Percentiles rank a stretch among this genome's conserved stretches.
phyloP scores from a whole-genome alignment of 2,113 vertebrate genomes.

The Peromyscus maniculatus region DNA sequence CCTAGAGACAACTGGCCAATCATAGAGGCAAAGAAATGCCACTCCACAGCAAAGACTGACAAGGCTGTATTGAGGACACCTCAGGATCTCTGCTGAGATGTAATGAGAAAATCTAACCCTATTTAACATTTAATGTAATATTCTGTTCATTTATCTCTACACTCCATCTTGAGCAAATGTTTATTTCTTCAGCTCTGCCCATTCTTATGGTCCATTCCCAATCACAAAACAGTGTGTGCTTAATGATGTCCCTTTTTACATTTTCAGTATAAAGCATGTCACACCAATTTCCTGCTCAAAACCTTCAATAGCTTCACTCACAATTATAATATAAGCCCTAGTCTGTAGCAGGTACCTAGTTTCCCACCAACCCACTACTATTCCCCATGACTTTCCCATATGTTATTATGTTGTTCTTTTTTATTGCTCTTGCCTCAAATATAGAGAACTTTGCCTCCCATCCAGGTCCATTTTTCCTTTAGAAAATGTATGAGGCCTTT shows the following conservation, averaged over 20 bases:
- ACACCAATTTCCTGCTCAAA: background rate
- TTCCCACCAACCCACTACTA: background rate
- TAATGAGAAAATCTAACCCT: accelerated
- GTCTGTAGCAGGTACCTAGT: background rate
- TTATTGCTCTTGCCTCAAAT: background rate
- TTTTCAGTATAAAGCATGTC: background rate
- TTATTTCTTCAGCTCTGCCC: background rate
- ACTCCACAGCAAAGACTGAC: background rate
- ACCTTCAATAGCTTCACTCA: background rate
- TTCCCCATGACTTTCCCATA: background rate
- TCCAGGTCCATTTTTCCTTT: background rate
- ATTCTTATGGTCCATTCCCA: background rate
- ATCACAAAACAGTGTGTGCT: background rate
- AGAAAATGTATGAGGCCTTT: background rate
- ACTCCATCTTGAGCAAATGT: background rate
- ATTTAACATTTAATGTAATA: background rate
- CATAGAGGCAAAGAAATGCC: background rate
- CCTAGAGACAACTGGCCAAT: background rate
- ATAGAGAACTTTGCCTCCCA: background rate
- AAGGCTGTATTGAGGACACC: background rate
- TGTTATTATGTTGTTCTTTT: too few species aligned
- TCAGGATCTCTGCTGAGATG: background rate
- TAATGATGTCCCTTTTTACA: background rate
- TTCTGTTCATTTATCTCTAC: too few species aligned
- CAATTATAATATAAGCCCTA: background rate